A percentile compares a stretch with the other conserved stretches of the same genome.
Evolutionary conservation across 2,888 invertebrate genomes (phyloP).

Genomic region (Coelopa pilipes): DNA sequence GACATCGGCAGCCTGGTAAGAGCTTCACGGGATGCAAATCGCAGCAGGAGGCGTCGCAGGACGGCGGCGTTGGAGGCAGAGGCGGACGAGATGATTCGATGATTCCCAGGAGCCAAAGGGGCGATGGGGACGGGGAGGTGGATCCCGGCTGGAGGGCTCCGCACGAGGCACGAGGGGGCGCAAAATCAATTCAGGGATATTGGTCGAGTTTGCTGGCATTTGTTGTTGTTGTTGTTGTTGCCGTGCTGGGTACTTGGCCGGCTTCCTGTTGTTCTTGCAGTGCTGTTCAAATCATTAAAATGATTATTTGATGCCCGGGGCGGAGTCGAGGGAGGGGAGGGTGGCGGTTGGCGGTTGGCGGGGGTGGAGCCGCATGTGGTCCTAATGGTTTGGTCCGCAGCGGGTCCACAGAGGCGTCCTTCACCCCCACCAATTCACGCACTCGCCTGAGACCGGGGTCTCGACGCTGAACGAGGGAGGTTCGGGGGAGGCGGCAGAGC

Average conservation of each 20-base stretch:
- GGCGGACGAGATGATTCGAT: background rate
- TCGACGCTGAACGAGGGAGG: too few species aligned
- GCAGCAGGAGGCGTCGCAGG: background rate
- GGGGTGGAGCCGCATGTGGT: constrained; percentile 26
- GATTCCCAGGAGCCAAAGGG: too few species aligned
- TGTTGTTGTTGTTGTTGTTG: background rate
- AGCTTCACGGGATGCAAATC: background rate
- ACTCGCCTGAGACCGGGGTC: too few species aligned
- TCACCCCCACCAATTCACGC: too few species aligned
- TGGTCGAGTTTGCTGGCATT: too few species aligned
- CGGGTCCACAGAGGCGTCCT: too few species aligned
- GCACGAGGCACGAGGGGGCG: too few species aligned
- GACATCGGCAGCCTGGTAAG: constrained; percentile 12
- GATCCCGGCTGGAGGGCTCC: background rate
- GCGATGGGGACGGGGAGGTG: background rate
- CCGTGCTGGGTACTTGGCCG: constrained; percentile 49
- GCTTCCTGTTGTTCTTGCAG: constrained; percentile 20
- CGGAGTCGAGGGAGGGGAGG: too few species aligned
- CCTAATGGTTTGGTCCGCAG: background rate
- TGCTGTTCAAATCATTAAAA: constrained; percentile 56
- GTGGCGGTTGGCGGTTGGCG: too few species aligned
- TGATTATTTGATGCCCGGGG: constrained; percentile 39
- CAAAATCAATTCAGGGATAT: too few species aligned
- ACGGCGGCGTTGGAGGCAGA: background rate
- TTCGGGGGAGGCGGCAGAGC: too few species aligned